phyloP scores from a whole-genome alignment of 2,888 invertebrate species.

The Scaptomyza caliginosa region DNA sequence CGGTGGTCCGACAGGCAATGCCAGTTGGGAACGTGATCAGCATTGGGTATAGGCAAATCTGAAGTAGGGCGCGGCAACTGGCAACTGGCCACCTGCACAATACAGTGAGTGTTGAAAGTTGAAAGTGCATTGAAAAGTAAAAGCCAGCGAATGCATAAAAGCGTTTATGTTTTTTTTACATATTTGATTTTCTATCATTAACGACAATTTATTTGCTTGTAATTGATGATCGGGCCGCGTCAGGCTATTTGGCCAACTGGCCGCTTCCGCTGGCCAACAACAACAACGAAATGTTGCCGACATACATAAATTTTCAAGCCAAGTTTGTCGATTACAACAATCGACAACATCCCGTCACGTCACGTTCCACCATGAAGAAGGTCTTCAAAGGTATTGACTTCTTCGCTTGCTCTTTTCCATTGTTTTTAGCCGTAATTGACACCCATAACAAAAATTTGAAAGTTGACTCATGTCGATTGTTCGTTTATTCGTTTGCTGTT shows the following conservation, averaged over 20 bases:
- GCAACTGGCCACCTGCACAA: slow-evolving; percentile 35
- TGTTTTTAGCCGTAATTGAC: slow-evolving; percentile 76
- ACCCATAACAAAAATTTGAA: slow-evolving; percentile 78
- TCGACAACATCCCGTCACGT: slow-evolving; percentile 83
- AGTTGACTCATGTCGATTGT: slow-evolving; percentile 71
- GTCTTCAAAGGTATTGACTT: background rate
- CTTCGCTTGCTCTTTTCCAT: slow-evolving; percentile 42
- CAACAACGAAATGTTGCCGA: slow-evolving; percentile 24
- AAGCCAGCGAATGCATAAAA: slow-evolving; percentile 29
- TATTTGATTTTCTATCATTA: slow-evolving; percentile 57
- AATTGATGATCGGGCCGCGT: slow-evolving; percentile 56
- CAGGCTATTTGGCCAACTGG: slow-evolving; percentile 24
- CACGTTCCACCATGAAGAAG: slow-evolving; percentile 55
- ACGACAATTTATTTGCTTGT: slow-evolving; percentile 71
- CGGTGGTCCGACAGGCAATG: slow-evolving; percentile 72
- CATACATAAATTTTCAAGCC: slow-evolving; percentile 79
- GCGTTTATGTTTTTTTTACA: background rate
- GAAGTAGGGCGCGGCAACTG: slow-evolving; percentile 45
- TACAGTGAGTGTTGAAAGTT: slow-evolving; percentile 28
- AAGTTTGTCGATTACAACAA: slow-evolving; percentile 78
- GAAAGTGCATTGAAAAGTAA: slow-evolving; percentile 56
- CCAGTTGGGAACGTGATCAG: slow-evolving; percentile 61
- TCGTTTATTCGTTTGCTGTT: slow-evolving; percentile 34
- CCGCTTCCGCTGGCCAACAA: slow-evolving; percentile 55
- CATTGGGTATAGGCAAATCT: slow-evolving; percentile 14